These are phyloP conservation scores for Pseudomyrmex cubaensis DNA, from an alignment of 1,140 invertebrate species.

Conservation along the genomic window DNA sequence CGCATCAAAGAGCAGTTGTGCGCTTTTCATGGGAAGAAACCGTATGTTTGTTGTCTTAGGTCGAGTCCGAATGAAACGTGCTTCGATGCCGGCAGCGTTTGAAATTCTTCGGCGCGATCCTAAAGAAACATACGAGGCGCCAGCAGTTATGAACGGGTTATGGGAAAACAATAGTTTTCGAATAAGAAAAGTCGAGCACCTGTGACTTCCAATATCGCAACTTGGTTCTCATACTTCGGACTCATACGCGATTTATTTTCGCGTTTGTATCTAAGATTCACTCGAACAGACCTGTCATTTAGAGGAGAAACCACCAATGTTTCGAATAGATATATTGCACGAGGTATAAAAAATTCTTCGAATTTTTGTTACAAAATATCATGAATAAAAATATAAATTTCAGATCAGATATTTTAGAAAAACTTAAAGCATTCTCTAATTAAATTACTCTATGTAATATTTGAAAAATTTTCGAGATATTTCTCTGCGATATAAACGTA, in stretches of 20 bases:
- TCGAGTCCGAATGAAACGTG: constrained; percentile 79
- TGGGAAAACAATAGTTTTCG: constrained; percentile 80
- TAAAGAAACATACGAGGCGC: constrained; percentile 82
- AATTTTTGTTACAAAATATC: too few species aligned
- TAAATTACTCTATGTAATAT: too few species aligned
- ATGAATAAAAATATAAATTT: too few species aligned
- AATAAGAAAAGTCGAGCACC: constrained; percentile 73
- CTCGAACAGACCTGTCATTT: neutral
- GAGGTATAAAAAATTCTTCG: too few species aligned
- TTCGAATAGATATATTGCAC: neutral
- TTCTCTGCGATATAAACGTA: neutral
- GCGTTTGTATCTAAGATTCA: constrained; percentile 47
- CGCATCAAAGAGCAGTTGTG: neutral
- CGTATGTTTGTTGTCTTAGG: constrained; percentile 82
- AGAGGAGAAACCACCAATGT: neutral
- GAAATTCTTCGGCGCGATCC: constrained; percentile 78
- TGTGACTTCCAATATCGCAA: constrained; percentile 73
- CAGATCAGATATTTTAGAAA: neutral
- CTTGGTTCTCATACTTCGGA: constrained; percentile 16
- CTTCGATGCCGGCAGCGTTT: constrained; percentile 73
- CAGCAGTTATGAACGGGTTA: constrained; percentile 81
- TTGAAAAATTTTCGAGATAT: too few species aligned
- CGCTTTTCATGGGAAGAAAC: constrained; percentile 74
- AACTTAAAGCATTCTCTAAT: neutral
- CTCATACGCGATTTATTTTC: constrained; percentile 45